phyloP scores from a whole-genome alignment of 2,888 invertebrate species.

The Phasia obesa region DNA sequence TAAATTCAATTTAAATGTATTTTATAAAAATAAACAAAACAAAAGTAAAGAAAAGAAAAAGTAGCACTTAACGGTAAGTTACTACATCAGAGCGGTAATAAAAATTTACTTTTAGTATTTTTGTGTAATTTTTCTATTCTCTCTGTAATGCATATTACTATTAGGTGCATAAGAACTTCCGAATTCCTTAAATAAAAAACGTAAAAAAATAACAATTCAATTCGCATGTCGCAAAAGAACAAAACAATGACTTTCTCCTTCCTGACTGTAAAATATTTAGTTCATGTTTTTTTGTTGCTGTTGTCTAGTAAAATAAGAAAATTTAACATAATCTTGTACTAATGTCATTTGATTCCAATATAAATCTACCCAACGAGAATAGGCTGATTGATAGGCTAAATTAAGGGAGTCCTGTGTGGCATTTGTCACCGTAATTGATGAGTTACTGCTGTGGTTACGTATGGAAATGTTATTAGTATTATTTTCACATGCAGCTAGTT shows the following conservation, averaged over 20 bases:
- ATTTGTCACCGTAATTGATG: conserved; percentile 48
- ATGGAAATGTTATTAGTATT: neutral
- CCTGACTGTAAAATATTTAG: neutral
- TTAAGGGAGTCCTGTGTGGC: conserved; percentile 37
- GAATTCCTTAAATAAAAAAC: conserved; percentile 9
- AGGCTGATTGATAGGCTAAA: conserved; percentile 71
- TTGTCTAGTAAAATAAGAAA: conserved; percentile 70
- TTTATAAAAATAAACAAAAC: neutral
- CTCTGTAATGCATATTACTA: no score
- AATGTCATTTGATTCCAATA: conserved; percentile 76
- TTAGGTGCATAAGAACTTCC: neutral
- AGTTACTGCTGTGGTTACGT: conserved; percentile 20
- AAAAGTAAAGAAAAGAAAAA: neutral
- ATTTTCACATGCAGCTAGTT: conserved; percentile 46
- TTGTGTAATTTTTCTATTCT: no score
- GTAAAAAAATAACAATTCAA: neutral
- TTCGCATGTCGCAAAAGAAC: neutral
- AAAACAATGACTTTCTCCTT: no score
- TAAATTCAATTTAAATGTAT: conserved; percentile 16
- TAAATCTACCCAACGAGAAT: conserved; percentile 74
- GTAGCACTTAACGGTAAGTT: neutral
- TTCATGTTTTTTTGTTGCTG: conserved; percentile 31
- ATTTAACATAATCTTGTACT: conserved; percentile 75
- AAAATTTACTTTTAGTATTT: no score
- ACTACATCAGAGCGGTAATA: no score